Base-by-base conservation (phyloP, 2,113 vertebrate species). In the Coptodon bakossiorum region DNA sequence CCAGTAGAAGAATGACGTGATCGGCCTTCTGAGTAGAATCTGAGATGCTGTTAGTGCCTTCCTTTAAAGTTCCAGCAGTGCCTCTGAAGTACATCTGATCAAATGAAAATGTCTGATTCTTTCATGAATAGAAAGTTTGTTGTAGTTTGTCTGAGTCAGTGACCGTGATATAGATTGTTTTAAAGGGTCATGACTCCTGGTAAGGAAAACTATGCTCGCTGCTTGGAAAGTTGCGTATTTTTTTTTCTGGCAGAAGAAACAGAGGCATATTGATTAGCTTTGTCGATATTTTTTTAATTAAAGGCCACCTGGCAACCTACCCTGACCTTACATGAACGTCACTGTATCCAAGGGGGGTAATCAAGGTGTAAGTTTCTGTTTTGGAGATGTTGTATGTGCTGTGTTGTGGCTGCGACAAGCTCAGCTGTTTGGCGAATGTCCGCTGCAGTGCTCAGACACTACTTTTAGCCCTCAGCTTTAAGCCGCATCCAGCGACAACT, bases 371-470 rank as follows among this genome's bases (percentile, higher is more conserved):
- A 1, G 81, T 90, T 86, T 90, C 92, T 95, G 94, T 93, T 94
- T 93, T 95, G 94, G 94, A 93, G 54, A 89, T 91, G 91, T 86
- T 91, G 85, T 87, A 83, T 78, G 84, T 86, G 48, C 81, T 80
- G 78, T 92, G 92, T 93, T 94, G 91, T 93, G 90, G 89, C 86
- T 91, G 86, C 86, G 19, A 83, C 89, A 71, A 80, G 92, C 89
- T 95, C 92, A 95, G 94, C 95, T 95, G 93, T 94, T 93, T 91
- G 88, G 93, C 88, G 73, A 87, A 93, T 92, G 86, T 90, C 90
- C 80, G 16, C 83, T 29, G 86, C 89, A 82, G 66, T 89, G 86
- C 90, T 93, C 94, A 90, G 87, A 81, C 56, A 40, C 95, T 91
- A 93, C 92, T 95, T 94, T 94, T 94, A 95, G 94, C 91, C 53